Base-by-base conservation (phyloP, 2,113 vertebrate genomes). In the Rafetus swinhoei region DNA sequence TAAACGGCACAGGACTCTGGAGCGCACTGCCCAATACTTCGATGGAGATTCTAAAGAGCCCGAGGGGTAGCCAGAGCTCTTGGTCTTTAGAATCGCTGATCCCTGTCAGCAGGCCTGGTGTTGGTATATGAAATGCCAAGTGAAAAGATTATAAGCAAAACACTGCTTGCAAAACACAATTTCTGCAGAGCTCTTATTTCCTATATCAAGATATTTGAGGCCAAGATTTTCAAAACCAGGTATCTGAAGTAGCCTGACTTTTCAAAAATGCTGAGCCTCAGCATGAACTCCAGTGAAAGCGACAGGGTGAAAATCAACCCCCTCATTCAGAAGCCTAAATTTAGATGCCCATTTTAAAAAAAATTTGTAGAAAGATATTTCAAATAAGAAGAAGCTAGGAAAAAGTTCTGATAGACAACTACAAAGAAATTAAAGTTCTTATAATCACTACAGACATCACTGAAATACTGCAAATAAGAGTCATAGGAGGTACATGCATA, bases 121-220 rank as follows among this genome's bases (percentile, higher is more conserved):
- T 77, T 92, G 87, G 79, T 94, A 88, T 60, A 87, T 76, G 77
- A 93, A 86, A 85, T 2, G 0, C 53, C 89, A 93, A 59, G 21
- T 81, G 81, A 86, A 93, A 74, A 82, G 82, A 92, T 92, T 90
- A 82, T 79, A 93, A 81, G 74, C 59, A 92, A 93, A 96, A 94
- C 57, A 81, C 54, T 32, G 88, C 84, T 85, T 52, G 22, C 56
- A 93, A 90, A 92, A 72, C 82, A 74, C 16, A 50, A 95, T 81
- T 95, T 93, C 88, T 92, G 83, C 22, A 87, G 93, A 45, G 29
- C 32, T 65, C n/a, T n/a, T 65, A 32, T 65, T 65, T 65, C 62
- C 62, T 65, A 16, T n/a, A n/a, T n/a, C 62, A 32, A n/a, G 14
- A n/a, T 32, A 65, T 65, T 32, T 65, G 29, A 65, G 15, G 29